Evolutionary conservation across 2,113 vertebrate genomes (phyloP).

Genomic region (Periophthalmus modestus): DNA sequence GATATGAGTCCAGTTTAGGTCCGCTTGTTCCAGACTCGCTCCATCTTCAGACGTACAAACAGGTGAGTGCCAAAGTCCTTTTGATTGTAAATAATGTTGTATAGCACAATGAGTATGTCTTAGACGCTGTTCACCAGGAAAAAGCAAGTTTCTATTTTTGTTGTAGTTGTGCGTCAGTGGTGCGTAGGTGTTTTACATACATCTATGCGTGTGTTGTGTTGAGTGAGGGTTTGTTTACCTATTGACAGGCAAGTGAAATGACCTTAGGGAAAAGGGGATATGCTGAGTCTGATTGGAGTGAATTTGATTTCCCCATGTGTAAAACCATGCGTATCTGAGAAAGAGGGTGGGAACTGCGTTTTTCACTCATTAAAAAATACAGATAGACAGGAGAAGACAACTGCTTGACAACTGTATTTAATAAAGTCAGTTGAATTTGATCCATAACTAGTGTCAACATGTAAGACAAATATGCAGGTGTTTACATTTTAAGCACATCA

Average conservation of each 20-base stretch:
- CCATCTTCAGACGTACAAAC: slow-evolving; percentile 43
- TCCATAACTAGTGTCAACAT: slow-evolving; percentile 49
- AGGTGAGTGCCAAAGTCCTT: slow-evolving; percentile 53
- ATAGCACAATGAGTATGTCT: background rate
- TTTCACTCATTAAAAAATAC: slow-evolving; percentile 35
- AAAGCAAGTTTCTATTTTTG: slow-evolving; percentile 31
- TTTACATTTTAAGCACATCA: slow-evolving; percentile 66
- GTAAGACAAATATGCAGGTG: slow-evolving; percentile 60
- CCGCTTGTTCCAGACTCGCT: slow-evolving; percentile 32
- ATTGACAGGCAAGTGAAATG: slow-evolving; percentile 54
- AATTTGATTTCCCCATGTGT: slow-evolving; percentile 41
- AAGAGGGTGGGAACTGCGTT: slow-evolving; percentile 53
- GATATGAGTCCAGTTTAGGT: slow-evolving; percentile 55
- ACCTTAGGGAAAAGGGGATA: slow-evolving; percentile 37
- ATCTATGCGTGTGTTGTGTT: slow-evolving; percentile 10
- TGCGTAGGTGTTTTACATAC: slow-evolving; percentile 10
- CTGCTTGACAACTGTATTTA: background rate
- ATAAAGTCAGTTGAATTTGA: background rate
- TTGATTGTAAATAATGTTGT: background rate
- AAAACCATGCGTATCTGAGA: slow-evolving; percentile 49
- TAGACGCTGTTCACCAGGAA: slow-evolving; percentile 31
- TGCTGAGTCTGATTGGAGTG: slow-evolving; percentile 13
- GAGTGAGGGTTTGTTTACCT: slow-evolving; percentile 48
- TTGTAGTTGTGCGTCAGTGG: slow-evolving; percentile 11
- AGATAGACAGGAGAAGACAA: slow-evolving; percentile 11